phyloP scores from a whole-genome alignment of 2,888 invertebrate genomes.

The Hyalella azteca region DNA sequence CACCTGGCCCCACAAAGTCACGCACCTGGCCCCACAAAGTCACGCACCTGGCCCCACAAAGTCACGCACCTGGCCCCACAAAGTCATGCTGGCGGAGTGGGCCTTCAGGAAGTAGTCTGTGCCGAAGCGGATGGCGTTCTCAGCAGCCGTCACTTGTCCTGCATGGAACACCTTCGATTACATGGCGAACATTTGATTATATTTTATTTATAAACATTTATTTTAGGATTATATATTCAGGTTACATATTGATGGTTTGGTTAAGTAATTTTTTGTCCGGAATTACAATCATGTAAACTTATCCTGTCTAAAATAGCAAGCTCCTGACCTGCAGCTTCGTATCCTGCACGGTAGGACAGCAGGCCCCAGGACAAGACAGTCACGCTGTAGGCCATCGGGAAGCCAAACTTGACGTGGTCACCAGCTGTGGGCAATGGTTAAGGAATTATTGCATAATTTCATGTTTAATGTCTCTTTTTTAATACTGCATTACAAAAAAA shows the following conservation, averaged over 20 bases:
- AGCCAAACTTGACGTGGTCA: conserved; percentile 52
- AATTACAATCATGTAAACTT: too few species aligned
- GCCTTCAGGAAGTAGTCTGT: conserved; percentile 57
- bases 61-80: conserved; percentile 52
- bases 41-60: background rate
- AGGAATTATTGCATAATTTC: too few species aligned
- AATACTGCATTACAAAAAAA: too few species aligned
- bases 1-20: background rate
- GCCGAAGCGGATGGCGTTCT: conserved; percentile 47
- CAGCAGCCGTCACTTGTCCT: conserved; percentile 54
- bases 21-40: background rate
- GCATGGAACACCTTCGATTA: background rate
- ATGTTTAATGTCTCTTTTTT: too few species aligned
- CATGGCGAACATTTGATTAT: too few species aligned
- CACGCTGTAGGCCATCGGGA: conserved; percentile 48
- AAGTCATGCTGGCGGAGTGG: conserved; percentile 39
- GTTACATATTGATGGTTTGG: too few species aligned
- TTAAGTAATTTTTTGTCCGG: too few species aligned
- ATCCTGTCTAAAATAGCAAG: too few species aligned
- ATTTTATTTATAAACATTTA: too few species aligned
- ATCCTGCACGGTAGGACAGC: conserved; percentile 54
- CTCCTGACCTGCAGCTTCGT: conserved; percentile 52
- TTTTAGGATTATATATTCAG: too few species aligned
- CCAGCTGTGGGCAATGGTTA: conserved; percentile 36
- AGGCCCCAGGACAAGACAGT: conserved; percentile 44